Conservation (phyloP, 2,797 vertebrate species). For the Crocidura indochinensis region DNA sequence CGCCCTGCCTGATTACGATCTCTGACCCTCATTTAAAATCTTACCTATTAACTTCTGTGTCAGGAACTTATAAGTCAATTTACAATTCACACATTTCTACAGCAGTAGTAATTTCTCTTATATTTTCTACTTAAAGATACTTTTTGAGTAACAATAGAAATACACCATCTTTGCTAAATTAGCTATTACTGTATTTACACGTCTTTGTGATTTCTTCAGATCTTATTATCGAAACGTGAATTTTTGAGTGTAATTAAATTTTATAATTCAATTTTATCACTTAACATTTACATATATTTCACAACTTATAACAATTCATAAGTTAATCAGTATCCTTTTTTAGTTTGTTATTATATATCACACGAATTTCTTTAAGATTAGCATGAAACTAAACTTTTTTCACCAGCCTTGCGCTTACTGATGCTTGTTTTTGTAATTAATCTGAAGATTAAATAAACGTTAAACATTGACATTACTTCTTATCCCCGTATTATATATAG, state of each 20-base stretch:
- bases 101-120: constrained; percentile 23
- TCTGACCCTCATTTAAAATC: constrained; percentile 66
- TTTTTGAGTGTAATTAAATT: constrained; percentile 62
- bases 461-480: constrained; percentile 49
- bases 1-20: too few species aligned
- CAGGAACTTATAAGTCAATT: constrained; percentile 32
- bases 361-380: constrained; percentile 45
- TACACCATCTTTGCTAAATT: constrained; percentile 2
- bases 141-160: neutral
- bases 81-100: constrained; percentile 52
- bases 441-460: constrained; percentile 15
- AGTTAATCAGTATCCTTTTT: neutral
- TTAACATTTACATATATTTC: neutral
- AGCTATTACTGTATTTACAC: neutral
- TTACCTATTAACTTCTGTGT: constrained; percentile 11
- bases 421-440: constrained; percentile 55
- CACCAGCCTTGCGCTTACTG: neutral
- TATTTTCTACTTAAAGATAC: constrained; percentile 24
- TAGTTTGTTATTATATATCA: constrained; percentile 43
- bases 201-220: constrained; percentile 52
- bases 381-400: constrained; percentile 63
- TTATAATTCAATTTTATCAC: constrained; percentile 40
- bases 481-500: neutral
- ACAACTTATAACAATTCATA: too few species aligned
- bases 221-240: constrained; percentile 19